Conservation (phyloP, 2,797 vertebrate genomes). For the Neosalanx taihuensis region DNA sequence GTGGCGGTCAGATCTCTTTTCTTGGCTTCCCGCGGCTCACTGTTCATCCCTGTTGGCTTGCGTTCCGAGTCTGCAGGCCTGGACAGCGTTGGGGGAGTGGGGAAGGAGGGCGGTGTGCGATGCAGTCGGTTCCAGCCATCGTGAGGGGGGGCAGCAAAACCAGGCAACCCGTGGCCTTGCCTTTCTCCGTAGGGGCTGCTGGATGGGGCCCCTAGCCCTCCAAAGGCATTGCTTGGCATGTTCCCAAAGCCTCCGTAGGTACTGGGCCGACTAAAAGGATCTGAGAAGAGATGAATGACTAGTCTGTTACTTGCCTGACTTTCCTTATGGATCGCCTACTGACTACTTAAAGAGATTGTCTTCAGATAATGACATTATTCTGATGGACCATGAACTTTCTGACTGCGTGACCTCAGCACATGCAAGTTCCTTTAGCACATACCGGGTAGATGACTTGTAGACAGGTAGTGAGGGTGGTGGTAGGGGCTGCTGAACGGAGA, state of each 20-base stretch:
- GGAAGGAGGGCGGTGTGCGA: conserved; percentile 85
- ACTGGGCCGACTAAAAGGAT: conserved; percentile 79
- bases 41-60: conserved; percentile 77
- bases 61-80: conserved; percentile 83
- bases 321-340: no score
- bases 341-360: no score
- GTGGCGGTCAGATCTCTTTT: conserved; percentile 81
- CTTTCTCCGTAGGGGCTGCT: conserved; percentile 85
- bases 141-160: conserved; percentile 78
- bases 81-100: conserved; percentile 84
- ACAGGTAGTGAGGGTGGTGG: conserved; percentile 24
- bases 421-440: conserved; percentile 1
- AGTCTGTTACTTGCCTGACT: neutral
- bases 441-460: conserved; percentile 17
- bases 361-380: no score
- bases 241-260: conserved; percentile 76
- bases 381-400: neutral
- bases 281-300: conserved; percentile 52
- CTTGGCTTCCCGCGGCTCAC: conserved; percentile 78
- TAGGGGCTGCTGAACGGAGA: conserved; percentile 18
- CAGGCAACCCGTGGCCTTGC: conserved; percentile 82
- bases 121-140: conserved; percentile 87
- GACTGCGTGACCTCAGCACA: neutral
- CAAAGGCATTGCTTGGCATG: conserved; percentile 77
- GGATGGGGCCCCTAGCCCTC: conserved; percentile 80